A percentile compares a stretch with the other conserved stretches of the same genome.
Conservation (phyloP, 2,113 vertebrate genomes). For the Scortum barcoo region DNA sequence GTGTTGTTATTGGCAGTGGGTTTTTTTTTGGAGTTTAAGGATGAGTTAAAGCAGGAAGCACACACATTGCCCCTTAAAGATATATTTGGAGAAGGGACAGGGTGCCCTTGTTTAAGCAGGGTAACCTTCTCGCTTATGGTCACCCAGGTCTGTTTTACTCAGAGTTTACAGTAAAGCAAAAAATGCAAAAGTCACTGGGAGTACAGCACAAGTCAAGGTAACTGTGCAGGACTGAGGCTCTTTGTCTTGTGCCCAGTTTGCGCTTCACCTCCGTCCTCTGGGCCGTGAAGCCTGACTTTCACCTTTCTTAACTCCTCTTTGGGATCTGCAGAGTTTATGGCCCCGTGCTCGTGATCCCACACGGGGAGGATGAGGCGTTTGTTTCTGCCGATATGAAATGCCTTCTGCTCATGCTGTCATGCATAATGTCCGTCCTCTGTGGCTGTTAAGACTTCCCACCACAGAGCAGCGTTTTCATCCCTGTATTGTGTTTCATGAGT, state of each 20-base stretch:
- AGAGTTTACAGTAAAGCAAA: slow-evolving; percentile 8
- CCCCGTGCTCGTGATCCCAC: not conserved
- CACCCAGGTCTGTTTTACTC: slow-evolving; percentile 45
- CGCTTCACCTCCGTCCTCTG: not conserved
- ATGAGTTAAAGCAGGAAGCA: slow-evolving; percentile 36
- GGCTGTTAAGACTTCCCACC: not conserved
- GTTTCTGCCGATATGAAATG: not conserved
- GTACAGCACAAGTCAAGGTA: not conserved
- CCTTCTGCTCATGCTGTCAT: not conserved
- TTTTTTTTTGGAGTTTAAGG: slow-evolving; percentile 15
- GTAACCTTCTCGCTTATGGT: slow-evolving; percentile 46
- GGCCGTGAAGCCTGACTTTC: not conserved
- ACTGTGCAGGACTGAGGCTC: not conserved
- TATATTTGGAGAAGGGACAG: slow-evolving; percentile 62
- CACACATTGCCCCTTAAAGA: slow-evolving; percentile 18
- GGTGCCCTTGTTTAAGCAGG: slow-evolving; percentile 66
- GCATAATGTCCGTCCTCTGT: not conserved
- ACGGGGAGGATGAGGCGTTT: not conserved
- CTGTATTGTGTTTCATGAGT: not conserved
- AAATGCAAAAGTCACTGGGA: not conserved
- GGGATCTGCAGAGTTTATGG: not conserved
- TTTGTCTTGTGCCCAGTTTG: not conserved
- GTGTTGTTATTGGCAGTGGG: not conserved
- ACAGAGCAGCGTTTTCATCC: not conserved
- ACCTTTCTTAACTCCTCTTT: not conserved